Conservation (phyloP, 2,888 invertebrate species). For the Chalcosyrphus nemorum region DNA sequence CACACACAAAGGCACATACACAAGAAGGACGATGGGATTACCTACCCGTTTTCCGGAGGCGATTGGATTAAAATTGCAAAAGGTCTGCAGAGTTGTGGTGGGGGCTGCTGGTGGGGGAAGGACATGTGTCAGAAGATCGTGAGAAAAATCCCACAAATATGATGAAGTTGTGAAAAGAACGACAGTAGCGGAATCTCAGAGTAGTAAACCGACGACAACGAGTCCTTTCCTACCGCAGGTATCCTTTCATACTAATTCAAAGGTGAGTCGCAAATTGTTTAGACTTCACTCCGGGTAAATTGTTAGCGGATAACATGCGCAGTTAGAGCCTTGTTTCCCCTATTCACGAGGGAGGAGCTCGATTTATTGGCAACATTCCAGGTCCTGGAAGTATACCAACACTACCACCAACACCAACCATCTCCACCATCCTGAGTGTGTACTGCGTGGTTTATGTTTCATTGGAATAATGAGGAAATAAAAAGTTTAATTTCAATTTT, state of each 20-base stretch:
- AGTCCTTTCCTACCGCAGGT: conserved; percentile 2
- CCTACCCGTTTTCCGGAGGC: conserved; percentile 10
- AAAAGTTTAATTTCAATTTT: conserved; percentile 65
- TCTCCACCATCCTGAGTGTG: background rate
- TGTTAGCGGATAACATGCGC: conserved; percentile 67
- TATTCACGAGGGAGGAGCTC: conserved; percentile 56
- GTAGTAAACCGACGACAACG: background rate
- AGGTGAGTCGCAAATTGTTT: conserved; percentile 23
- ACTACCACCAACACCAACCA: background rate
- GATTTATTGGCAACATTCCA: conserved; percentile 49
- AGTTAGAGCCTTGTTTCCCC: conserved; percentile 16
- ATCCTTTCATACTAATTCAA: conserved; percentile 36
- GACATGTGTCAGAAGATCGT: conserved; percentile 26
- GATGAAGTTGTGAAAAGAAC: background rate
- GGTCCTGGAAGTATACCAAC: conserved; percentile 27
- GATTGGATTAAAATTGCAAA: conserved; percentile 58
- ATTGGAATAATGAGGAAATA: conserved; percentile 55
- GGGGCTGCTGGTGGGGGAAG: background rate
- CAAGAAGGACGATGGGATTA: background rate
- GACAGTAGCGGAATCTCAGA: background rate
- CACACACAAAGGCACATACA: background rate
- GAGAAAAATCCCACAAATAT: conserved; percentile 20
- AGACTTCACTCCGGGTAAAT: background rate
- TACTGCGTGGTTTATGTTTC: conserved; percentile 30
- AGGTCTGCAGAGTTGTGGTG: background rate